These are phyloP conservation scores for Bilobella aurantiaca DNA, from an alignment of 1,140 invertebrate species.

Conservation along the genomic window DNA sequence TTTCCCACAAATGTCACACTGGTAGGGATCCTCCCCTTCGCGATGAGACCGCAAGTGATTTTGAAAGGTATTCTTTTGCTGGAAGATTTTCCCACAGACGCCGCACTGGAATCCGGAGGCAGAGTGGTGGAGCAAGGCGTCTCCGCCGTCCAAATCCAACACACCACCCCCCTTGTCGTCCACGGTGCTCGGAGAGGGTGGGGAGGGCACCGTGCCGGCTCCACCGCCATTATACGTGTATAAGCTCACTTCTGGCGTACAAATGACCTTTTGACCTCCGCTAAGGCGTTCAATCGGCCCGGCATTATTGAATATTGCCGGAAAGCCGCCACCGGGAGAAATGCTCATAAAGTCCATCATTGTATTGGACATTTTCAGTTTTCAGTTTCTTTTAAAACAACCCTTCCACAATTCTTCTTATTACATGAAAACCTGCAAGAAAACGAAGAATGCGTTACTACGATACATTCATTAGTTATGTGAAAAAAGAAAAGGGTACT, in stretches of 20 bases:
- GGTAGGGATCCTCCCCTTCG: slow-evolving; percentile 60
- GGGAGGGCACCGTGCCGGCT: neutral
- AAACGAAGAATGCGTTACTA: too few species aligned
- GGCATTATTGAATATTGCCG: slow-evolving; percentile 12
- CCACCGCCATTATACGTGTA: slow-evolving; percentile 29
- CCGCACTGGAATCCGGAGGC: slow-evolving; percentile 43
- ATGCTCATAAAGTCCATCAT: slow-evolving; percentile 6
- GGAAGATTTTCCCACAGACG: slow-evolving; percentile 50
- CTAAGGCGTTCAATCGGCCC: neutral
- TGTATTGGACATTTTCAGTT: neutral
- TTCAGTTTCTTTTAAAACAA: neutral
- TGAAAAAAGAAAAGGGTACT: too few species aligned
- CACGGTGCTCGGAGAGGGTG: neutral
- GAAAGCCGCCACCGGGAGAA: neutral
- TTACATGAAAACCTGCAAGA: neutral
- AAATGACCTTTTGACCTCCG: slow-evolving; percentile 31
- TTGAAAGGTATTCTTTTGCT: slow-evolving; percentile 50
- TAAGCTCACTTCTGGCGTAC: slow-evolving; percentile 36
- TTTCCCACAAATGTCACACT: slow-evolving; percentile 82
- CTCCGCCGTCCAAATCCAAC: neutral
- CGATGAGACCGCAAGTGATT: slow-evolving; percentile 49
- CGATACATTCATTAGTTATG: too few species aligned
- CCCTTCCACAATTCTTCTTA: neutral
- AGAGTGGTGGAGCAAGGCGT: neutral
- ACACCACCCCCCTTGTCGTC: neutral